Conservation (phyloP, 2,113 vertebrate genomes). For the Bettongia penicillata region DNA sequence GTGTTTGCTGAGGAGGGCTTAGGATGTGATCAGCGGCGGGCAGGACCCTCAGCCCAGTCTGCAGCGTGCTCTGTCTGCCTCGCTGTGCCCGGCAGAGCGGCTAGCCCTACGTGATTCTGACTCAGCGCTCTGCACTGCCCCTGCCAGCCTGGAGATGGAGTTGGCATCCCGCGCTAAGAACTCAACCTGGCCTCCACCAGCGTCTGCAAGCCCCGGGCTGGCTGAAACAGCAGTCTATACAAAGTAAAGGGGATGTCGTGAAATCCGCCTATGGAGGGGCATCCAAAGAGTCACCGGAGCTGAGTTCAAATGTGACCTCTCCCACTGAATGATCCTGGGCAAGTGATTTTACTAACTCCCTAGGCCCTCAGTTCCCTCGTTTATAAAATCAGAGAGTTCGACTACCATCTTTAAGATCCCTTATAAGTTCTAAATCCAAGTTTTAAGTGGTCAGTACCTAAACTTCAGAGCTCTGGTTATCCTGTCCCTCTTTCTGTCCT, state of each 20-base stretch:
- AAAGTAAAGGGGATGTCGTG: not conserved
- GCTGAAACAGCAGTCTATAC: not conserved
- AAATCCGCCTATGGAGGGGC: too few species aligned
- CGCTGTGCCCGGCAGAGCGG: not conserved
- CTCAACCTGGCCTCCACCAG: too few species aligned
- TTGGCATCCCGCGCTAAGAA: not conserved
- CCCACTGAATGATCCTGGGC: not conserved
- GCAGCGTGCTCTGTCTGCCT: too few species aligned
- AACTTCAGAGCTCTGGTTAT: not conserved
- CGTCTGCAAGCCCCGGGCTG: too few species aligned
- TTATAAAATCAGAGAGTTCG: not conserved
- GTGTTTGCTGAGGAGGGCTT: not conserved
- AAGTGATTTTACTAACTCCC: not conserved
- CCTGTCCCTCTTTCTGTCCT: too few species aligned
- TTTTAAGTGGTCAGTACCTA: not conserved
- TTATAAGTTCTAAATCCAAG: not conserved
- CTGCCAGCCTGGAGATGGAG: not conserved
- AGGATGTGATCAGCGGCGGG: not conserved
- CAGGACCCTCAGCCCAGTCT: too few species aligned
- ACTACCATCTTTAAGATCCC: not conserved
- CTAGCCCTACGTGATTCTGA: not conserved
- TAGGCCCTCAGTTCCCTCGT: not conserved
- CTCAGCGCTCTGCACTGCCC: not conserved
- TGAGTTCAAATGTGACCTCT: not conserved
- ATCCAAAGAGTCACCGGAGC: not conserved